These are phyloP conservation scores for Spinibarbus caldwelli DNA, from an alignment of 2,797 vertebrate genomes.

Conservation along the genomic window DNA sequence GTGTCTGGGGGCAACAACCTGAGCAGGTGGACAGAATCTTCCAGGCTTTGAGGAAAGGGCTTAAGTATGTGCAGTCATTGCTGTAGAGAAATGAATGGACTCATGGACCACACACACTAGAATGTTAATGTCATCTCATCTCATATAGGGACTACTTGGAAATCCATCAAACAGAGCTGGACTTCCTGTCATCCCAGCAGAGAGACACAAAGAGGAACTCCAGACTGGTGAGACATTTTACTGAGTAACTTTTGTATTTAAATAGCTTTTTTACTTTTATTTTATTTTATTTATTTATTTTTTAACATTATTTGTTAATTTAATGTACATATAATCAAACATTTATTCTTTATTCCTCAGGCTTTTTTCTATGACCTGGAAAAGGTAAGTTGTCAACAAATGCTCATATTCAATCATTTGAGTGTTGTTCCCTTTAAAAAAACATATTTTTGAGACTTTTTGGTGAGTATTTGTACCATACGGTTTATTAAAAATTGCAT, in stretches of 20 bases:
- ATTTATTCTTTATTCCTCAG: conserved; percentile 71
- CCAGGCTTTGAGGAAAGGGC: conserved; percentile 88
- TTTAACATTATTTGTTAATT: neutral
- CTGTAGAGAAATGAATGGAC: neutral
- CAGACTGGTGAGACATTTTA: conserved; percentile 85
- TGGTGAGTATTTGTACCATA: neutral
- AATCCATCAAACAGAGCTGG: conserved; percentile 89
- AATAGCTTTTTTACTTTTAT: too few relatives aligned
- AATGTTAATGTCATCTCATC: neutral
- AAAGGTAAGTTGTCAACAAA: conserved; percentile 92
- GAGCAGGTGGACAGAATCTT: conserved; percentile 91
- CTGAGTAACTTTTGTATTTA: too few relatives aligned
- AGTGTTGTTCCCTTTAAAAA: neutral
- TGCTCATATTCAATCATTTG: neutral
- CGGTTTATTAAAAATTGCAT: neutral
- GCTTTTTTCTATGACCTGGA: conserved; percentile 96
- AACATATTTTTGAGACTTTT: neutral
- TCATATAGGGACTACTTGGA: conserved; percentile 85
- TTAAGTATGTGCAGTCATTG: conserved; percentile 81
- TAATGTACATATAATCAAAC: neutral
- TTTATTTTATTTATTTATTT: too few relatives aligned
- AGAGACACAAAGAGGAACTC: conserved; percentile 90
- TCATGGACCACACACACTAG: neutral
- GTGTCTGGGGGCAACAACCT: conserved; percentile 76
- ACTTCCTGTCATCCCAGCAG: conserved; percentile 87